phyloP scores from a whole-genome alignment of 1,140 invertebrate species.

The Philotrypesis tridentata region DNA sequence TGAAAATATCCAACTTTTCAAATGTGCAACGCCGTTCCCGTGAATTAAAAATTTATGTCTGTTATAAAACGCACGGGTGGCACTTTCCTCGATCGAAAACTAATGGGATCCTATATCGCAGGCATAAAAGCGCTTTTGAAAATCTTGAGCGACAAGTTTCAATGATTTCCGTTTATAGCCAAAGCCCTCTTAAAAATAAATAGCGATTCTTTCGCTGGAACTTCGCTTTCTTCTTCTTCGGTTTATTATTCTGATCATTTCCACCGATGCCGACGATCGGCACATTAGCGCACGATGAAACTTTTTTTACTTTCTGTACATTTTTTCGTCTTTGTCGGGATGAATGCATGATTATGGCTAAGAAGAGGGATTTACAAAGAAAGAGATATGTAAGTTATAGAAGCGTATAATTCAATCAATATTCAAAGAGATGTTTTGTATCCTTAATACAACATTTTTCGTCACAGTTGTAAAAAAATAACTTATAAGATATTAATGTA shows the following conservation, averaged over 20 bases:
- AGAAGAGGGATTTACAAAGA: too few species aligned
- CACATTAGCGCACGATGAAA: too few species aligned
- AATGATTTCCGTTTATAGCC: not conserved
- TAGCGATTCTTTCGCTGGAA: not conserved
- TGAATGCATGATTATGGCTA: too few species aligned
- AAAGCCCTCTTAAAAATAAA: not conserved
- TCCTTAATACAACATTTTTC: too few species aligned
- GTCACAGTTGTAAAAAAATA: too few species aligned
- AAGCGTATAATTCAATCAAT: too few species aligned
- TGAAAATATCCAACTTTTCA: not conserved
- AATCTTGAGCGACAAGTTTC: not conserved
- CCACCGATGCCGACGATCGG: not conserved
- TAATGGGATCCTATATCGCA: not conserved
- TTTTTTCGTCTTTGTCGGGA: too few species aligned
- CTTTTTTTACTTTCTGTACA: not conserved
- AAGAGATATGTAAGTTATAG: too few species aligned
- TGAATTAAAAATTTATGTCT: not conserved
- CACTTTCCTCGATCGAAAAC: not conserved
- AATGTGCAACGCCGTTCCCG: not conserved
- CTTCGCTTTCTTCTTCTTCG: not conserved
- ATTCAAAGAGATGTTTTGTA: too few species aligned
- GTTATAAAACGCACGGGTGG: not conserved
- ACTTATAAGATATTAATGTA: too few species aligned
- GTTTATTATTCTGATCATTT: not conserved
- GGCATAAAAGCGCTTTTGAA: not conserved